A percentile compares a stretch with the other conserved stretches of the same genome.
Evolutionary conservation across 2,113 vertebrate genomes (phyloP).

Genomic region (Procavia capensis): DNA sequence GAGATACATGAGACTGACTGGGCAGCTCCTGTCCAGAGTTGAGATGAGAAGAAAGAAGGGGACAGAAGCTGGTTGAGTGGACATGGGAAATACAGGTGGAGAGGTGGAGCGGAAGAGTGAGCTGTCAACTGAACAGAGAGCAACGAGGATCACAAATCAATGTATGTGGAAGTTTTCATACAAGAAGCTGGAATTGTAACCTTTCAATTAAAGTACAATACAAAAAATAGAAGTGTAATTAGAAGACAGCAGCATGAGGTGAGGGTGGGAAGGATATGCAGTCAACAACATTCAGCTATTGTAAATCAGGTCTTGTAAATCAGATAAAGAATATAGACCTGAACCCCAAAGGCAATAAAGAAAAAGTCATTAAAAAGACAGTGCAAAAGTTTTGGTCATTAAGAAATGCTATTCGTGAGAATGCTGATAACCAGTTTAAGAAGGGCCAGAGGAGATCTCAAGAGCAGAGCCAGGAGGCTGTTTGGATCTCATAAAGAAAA

Average conservation of each 20-base stretch:
- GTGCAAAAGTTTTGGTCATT: no score
- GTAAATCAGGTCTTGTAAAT: neutral
- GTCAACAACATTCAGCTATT: rapidly evolving
- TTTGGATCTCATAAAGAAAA: neutral
- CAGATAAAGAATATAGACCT: neutral
- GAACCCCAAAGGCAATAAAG: neutral
- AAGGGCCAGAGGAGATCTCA: neutral
- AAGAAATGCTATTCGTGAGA: neutral
- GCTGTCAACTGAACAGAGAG: no score
- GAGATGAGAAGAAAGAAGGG: no score
- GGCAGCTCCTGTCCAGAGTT: no score
- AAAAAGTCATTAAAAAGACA: neutral
- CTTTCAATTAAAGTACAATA: no score
- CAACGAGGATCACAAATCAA: no score
- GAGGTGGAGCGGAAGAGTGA: no score
- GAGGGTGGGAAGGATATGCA: rapidly evolving
- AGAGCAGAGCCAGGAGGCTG: neutral
- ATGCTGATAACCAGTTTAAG: neutral
- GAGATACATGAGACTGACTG: no score
- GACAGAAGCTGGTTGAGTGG: no score
- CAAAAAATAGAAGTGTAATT: neutral
- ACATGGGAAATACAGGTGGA: no score
- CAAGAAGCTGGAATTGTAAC: no score
- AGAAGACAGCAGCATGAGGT: neutral
- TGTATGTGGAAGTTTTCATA: no score